Evolutionary conservation across 1,140 invertebrate genomes (phyloP).

Genomic region (Periplaneta americana): DNA sequence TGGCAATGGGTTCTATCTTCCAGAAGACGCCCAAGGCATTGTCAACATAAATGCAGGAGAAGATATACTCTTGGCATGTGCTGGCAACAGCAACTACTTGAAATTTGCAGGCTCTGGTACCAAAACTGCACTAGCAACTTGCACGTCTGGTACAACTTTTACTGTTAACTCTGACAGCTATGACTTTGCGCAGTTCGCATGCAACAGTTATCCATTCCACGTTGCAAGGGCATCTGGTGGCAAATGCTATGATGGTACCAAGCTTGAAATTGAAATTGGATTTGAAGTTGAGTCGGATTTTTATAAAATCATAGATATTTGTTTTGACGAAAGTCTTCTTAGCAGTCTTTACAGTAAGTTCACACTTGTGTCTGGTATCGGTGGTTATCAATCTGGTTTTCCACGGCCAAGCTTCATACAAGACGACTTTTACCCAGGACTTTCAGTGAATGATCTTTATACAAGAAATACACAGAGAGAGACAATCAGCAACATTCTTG

Average conservation of each 20-base stretch:
- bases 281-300: constrained; percentile 16
- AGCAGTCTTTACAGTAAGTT: constrained; percentile 21
- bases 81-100: constrained; percentile 5
- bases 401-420: constrained; percentile 24
- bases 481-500: constrained; percentile 28
- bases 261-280: constrained; percentile 22
- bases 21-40: neutral
- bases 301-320: constrained; percentile 21
- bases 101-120: neutral
- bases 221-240: constrained; percentile 15
- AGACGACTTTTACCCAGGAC: constrained; percentile 25
- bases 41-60: neutral
- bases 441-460: constrained; percentile 24
- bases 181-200: constrained; percentile 13
- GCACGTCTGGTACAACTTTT: constrained; percentile 8
- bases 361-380: constrained; percentile 16
- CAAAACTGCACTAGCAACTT: neutral
- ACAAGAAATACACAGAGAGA: constrained; percentile 20
- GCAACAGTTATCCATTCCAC: constrained; percentile 9
- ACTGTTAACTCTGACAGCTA: neutral
- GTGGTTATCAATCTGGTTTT: constrained; percentile 12
- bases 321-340: constrained; percentile 19
- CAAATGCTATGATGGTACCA: constrained; percentile 17
- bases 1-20: neutral
- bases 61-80: neutral